Evolutionary conservation across 2,113 vertebrate species (phyloP).

Genomic region (Diadophis punctatus): DNA sequence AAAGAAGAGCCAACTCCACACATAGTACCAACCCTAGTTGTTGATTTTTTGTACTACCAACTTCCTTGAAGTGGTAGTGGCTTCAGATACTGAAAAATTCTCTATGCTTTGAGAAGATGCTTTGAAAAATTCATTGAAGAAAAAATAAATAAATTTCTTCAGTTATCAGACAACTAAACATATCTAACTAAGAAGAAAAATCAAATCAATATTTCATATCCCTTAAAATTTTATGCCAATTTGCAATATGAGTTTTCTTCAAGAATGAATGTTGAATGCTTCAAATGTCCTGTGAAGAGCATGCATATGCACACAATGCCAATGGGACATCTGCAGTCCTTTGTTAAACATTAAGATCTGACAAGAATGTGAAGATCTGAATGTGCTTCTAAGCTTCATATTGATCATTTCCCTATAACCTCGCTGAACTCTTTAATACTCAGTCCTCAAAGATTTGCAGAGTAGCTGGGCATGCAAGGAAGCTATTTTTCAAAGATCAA

Average conservation of each 20-base stretch:
- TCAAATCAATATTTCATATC: neutral
- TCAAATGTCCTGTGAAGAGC: neutral
- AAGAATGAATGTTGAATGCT: neutral
- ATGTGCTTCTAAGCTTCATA: neutral
- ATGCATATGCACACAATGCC: neutral
- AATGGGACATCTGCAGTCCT: neutral
- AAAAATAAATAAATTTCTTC: constrained; percentile 6
- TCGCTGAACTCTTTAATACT: neutral
- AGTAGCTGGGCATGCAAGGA: neutral
- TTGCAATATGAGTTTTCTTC: neutral
- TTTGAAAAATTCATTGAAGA: constrained; percentile 3
- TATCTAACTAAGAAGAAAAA: neutral
- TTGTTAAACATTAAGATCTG: neutral
- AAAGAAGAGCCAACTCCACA: neutral
- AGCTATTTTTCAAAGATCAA: neutral
- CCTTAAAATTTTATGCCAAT: neutral
- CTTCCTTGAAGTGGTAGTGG: neutral
- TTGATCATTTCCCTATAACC: neutral
- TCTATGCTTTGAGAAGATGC: neutral
- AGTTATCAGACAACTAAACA: neutral
- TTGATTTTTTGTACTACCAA: neutral
- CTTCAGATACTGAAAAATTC: neutral
- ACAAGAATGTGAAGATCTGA: neutral
- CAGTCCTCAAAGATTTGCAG: neutral
- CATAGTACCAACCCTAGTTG: neutral